phyloP scores from a whole-genome alignment of 1,140 invertebrate genomes.

The Megalopta genalis region DNA sequence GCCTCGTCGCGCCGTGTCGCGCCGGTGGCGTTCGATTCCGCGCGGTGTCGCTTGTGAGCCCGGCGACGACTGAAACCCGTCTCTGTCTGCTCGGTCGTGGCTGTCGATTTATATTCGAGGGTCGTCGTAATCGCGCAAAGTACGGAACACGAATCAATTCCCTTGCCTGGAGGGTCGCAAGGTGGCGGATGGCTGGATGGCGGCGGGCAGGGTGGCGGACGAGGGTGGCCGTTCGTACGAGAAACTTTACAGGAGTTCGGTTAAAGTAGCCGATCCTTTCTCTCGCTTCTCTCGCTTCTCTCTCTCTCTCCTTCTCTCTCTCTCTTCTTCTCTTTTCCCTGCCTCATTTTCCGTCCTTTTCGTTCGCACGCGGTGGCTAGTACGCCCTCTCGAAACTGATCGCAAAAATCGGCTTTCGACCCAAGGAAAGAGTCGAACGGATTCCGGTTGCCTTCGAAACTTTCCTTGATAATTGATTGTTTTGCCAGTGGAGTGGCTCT shows the following conservation, averaged over 20 bases:
- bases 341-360: no score
- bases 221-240: conserved; percentile 46
- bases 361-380: not conserved
- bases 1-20: not conserved
- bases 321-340: not conserved
- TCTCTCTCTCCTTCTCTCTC: not conserved
- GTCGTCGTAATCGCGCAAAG: conserved; percentile 66
- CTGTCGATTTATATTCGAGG: conserved; percentile 68
- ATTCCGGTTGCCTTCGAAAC: conserved; percentile 66
- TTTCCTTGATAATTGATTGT: conserved; percentile 78
- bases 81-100: conserved; percentile 23
- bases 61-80: conserved; percentile 26
- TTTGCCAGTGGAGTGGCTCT: conserved; percentile 66
- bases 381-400: conserved; percentile 67
- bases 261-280: conserved; percentile 68
- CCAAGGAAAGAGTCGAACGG: conserved; percentile 53
- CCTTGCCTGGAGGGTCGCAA: conserved; percentile 45
- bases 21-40: conserved; percentile 21
- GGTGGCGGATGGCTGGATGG: conserved; percentile 21
- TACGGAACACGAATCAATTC: conserved; percentile 69
- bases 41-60: not conserved
- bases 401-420: conserved; percentile 62
- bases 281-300: not conserved
- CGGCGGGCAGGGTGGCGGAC: not conserved
- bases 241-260: conserved; percentile 71